Evolutionary conservation across 2,888 invertebrate species (phyloP).

Genomic region (Drosophila fungiperda): DNA sequence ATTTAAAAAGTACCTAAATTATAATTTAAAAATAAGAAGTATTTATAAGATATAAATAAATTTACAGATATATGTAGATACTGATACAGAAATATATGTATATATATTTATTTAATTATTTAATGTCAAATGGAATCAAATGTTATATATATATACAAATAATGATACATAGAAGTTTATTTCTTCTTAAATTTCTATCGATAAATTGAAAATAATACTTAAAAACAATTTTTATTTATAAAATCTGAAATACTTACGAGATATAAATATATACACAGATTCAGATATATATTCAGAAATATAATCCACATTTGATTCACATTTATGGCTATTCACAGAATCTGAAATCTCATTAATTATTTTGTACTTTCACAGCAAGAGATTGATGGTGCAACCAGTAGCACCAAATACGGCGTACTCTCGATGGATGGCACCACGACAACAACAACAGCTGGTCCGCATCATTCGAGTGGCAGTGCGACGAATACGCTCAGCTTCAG

Average conservation of each 20-base stretch:
- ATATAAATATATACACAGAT: neutral
- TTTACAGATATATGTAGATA: too few species aligned
- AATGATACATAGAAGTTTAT: too few species aligned
- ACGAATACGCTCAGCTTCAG: conserved; percentile 90
- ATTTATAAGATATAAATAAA: too few species aligned
- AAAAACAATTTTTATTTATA: neutral
- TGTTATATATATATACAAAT: too few species aligned
- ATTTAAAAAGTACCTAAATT: neutral
- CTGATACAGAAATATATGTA: too few species aligned
- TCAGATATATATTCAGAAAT: neutral
- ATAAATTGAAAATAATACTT: neutral
- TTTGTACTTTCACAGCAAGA: conserved; percentile 87
- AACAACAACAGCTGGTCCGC: conserved; percentile 87
- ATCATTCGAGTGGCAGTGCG: conserved; percentile 83
- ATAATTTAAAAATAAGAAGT: too few species aligned
- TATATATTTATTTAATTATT: too few species aligned
- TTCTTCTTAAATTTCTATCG: too few species aligned
- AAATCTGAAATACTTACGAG: neutral
- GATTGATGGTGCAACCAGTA: conserved; percentile 86
- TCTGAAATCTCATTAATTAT: neutral
- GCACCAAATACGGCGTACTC: conserved; percentile 90
- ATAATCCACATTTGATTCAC: neutral
- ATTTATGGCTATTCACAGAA: neutral
- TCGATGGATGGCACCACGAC: conserved; percentile 88
- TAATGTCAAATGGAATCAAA: too few species aligned